These are phyloP conservation scores for Drosophila putrida DNA, from an alignment of 2,888 invertebrate genomes.

Conservation along the genomic window DNA sequence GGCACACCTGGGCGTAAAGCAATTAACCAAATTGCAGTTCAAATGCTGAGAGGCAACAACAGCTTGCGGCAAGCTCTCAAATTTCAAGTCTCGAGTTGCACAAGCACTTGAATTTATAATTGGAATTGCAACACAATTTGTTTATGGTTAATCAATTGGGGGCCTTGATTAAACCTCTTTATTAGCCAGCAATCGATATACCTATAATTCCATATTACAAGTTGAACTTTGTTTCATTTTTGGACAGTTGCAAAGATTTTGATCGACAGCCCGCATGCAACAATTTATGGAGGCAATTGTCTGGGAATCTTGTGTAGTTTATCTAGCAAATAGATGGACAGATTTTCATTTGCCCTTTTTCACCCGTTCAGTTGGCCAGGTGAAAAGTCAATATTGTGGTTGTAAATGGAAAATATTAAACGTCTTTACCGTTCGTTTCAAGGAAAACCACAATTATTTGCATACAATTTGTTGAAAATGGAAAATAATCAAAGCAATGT, in stretches of 20 bases:
- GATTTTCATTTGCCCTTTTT: no score
- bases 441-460: slow-evolving; percentile 68
- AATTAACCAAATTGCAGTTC: slow-evolving; percentile 76
- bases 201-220: slow-evolving; percentile 1
- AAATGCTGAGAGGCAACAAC: slow-evolving; percentile 59
- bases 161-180: slow-evolving; percentile 45
- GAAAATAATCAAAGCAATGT: slow-evolving; percentile 79
- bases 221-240: slow-evolving; percentile 15
- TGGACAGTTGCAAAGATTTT: slow-evolving; percentile 1
- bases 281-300: slow-evolving; percentile 23
- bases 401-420: slow-evolving; percentile 70
- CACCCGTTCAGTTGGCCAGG: slow-evolving; percentile 30
- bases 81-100: slow-evolving; percentile 36
- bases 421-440: slow-evolving; percentile 49
- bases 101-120: slow-evolving; percentile 40
- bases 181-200: slow-evolving; percentile 47
- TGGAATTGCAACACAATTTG: slow-evolving; percentile 57
- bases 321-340: slow-evolving; percentile 6
- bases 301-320: slow-evolving; percentile 17
- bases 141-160: slow-evolving; percentile 61
- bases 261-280: slow-evolving; percentile 35
- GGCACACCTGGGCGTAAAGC: slow-evolving; percentile 55
- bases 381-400: slow-evolving; percentile 76
- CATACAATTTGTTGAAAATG: slow-evolving; percentile 75
- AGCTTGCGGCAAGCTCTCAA: slow-evolving; percentile 60